Evolutionary conservation across 2,113 vertebrate genomes (phyloP), one percentile per base, ranked within the genome.

Genomic region (Macrotis lagotis): DNA sequence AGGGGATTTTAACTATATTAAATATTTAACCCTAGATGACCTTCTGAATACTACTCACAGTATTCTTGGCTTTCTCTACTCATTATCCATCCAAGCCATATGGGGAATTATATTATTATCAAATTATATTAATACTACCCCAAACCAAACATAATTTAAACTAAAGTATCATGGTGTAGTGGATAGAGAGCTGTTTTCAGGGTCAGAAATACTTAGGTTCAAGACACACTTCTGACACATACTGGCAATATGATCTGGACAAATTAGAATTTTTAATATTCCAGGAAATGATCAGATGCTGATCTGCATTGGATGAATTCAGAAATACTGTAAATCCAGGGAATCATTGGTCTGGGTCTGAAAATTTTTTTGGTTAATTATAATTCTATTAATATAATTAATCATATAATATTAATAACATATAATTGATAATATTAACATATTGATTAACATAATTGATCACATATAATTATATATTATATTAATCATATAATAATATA

Each of bases 111-210:
- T 19, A 8, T 83, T 83, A 83, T 44, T 44, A 83, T 83, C 44
- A 22, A 14, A 11, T 19, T 49, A 16, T 83, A 92, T n/a, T 91
- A 53, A 14, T 59, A 24, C 90, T 66, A 14, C 2, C 19, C 1
- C 91, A 92, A 47, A 14, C 91, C 55, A 74, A 50, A 92, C 31
- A 49, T 88, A 55, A 88, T 93, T 44, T 55, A 26, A 91, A 51
- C 37, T 24, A 19, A 83, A 19, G 6, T 7, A 44, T 83, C 19
- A 44, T 44, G n/a, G 19, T 83, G 7, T 44, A 44, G n/a, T 44
- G 37, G 31, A 74, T 14, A 44, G 66, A 66, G 28, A 83, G 19
- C 66, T 44, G n/a, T 22, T 19, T n/a, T 10, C 44, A n/a, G 66
- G 0, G 4, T 83, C 66, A 44, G n/a, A 9, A 83, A 83, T 83